Conservation (phyloP, 2,797 vertebrate species). For the Dicrostonyx torquatus region DNA sequence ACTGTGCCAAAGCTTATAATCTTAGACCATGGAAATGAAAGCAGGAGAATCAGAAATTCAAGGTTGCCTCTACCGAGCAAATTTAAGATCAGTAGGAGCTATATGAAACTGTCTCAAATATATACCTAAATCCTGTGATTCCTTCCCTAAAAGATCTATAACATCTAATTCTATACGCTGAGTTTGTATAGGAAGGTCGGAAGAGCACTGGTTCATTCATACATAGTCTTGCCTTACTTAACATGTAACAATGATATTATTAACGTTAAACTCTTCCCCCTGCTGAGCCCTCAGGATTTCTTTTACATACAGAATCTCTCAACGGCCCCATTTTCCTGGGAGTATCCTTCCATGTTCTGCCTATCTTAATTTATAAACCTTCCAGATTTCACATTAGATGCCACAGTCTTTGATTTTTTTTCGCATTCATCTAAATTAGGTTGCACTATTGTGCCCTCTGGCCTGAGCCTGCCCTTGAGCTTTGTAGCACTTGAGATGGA, state of each 20-base stretch:
- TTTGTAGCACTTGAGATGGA: background rate
- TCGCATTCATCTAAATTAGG: background rate
- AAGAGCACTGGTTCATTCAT: background rate
- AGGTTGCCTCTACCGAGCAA: background rate
- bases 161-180: background rate
- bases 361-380: background rate
- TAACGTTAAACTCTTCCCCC: background rate
- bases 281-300: background rate
- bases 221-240: background rate
- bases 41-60: background rate
- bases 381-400: background rate
- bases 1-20: background rate
- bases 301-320: slow-evolving; percentile 5
- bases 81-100: background rate
- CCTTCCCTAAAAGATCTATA: background rate
- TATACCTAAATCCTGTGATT: background rate
- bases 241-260: background rate
- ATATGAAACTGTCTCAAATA: background rate
- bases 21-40: background rate
- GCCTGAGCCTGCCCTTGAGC: background rate
- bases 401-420: background rate
- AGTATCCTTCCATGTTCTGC: background rate
- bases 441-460: background rate
- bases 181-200: background rate
- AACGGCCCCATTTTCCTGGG: background rate